Conservation (phyloP, 1,140 invertebrate genomes). For the Leptinotarsa texana region DNA sequence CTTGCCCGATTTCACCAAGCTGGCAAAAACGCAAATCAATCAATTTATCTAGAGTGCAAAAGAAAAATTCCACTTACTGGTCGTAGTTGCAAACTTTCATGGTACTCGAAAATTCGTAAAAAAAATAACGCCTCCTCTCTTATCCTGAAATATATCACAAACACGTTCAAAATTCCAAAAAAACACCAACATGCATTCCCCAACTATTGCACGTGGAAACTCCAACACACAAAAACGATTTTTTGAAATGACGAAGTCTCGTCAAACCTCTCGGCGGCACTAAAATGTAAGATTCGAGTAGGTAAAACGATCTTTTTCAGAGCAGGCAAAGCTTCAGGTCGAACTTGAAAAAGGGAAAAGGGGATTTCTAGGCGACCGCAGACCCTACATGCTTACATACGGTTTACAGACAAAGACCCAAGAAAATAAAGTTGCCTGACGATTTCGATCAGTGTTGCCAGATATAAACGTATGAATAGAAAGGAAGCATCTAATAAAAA, state of each 20-base stretch:
- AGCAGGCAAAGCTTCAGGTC: neutral
- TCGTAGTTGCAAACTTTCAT: conserved; percentile 2
- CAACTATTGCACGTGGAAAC: neutral
- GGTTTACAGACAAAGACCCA: neutral
- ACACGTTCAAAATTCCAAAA: neutral
- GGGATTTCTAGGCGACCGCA: neutral
- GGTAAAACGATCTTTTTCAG: neutral
- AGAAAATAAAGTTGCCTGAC: neutral
- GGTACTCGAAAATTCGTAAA: neutral
- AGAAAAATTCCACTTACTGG: neutral
- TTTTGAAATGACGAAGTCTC: neutral
- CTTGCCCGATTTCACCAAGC: no score
- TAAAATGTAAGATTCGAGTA: neutral
- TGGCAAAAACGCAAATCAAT: no score
- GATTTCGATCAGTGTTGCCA: neutral
- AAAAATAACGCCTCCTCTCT: neutral
- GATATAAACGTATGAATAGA: neutral
- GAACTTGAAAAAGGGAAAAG: neutral
- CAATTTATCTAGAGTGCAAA: neutral
- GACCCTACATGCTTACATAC: neutral
- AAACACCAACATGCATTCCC: neutral
- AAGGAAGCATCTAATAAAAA: neutral
- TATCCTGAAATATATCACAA: neutral
- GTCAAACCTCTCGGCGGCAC: neutral
- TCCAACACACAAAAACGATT: neutral